Evolutionary conservation across 2,113 vertebrate species (phyloP), one percentile per base, ranked within the genome.

Genomic region (Sander lucioperca): DNA sequence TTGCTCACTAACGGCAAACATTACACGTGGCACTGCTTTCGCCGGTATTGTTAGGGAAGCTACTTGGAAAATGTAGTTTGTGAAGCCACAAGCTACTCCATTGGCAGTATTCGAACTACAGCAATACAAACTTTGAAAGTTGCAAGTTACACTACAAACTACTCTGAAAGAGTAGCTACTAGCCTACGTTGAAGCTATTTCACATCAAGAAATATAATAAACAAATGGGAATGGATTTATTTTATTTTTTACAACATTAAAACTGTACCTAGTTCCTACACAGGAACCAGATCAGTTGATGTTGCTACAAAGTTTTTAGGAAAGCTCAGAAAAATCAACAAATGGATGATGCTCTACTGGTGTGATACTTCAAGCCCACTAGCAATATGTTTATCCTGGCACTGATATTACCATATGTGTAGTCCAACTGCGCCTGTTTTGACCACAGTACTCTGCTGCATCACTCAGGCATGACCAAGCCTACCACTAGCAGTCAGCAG

Each of bases 401-500:
- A 43, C 48, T 50, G 6, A 12, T 62, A 3, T n/a, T 33, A 25
- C 14, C 36, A 15, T 67, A 54, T 74, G 62, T 69, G 43, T 51
- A 63, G 15, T 50, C 11, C 19, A 43, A 5, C 12, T 71, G 15
- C 59, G 56, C 48, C 36, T 69, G 27, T 85, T 83, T 74, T 72
- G 59, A 66, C 30, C 56, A 33, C 33, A 57, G 53, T 4, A 6
- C 23, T 10, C n/a, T 12, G n/a, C 68, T 65, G 64, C 62, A 62
- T 77, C 53, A 50, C 45, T 80, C 54, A 27, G 48, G 57, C 66
- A 50, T 59, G 54, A 73, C 63, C 69, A 48, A 13, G 53, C 16
- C 59, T 53, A 19, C 57, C 80, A 27, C 58, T 19, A n/a, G 39
- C 68, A 72, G 57, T 67, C 78, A 72, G 39, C 74, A 68, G 27